Base-by-base conservation (phyloP, 2,113 vertebrate species). In the Anolis sagrei region DNA sequence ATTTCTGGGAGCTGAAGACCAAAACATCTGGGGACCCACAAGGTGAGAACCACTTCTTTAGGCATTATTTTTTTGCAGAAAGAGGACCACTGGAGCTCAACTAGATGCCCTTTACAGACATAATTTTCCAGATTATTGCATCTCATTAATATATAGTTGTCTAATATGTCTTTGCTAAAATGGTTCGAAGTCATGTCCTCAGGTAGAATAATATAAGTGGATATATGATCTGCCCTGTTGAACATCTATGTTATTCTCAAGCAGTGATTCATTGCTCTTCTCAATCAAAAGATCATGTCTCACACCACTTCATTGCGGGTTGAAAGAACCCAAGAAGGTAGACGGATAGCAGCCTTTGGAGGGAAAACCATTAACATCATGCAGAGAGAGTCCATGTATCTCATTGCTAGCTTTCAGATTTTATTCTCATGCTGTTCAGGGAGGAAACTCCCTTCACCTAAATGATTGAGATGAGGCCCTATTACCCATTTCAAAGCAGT, bases 401-500 rank as follows among this genome's bases (percentile, higher is more conserved):
- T 44, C 74, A 75, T 84, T 61, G 3, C 27, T 82, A 1, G 21
- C 87, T 75, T n/a, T n/a, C 79, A 87, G 78, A 81, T 85, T 85
- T 82, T 62, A 13, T 76, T 79, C 36, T 84, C 16, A 7, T 73
- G 44, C n/a, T 78, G n/a, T 83, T 68, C 25, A 54, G 79, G 27
- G n/a, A n/a, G 39, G 34, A 18, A 76, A 75, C 7, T 32, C 64
- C 64, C 27, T 75, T 29, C 7, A 44, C 70, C 82, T 88, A 80
- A 88, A 68, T 69, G 82, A 84, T 75, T 78, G 48, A 87, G 89
- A 79, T n/a, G 68, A 74, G 29, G 54, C 39, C 44, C 44, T 5
- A 6, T 54, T 85, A 72, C 0, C 1, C 58, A 62, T 79, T 80
- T 90, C 61, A 72, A 7, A 84, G 23, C 19, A 78, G n/a, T 72